Conservation (phyloP, 2,113 vertebrate genomes). For the Leucopsar rothschildi region DNA sequence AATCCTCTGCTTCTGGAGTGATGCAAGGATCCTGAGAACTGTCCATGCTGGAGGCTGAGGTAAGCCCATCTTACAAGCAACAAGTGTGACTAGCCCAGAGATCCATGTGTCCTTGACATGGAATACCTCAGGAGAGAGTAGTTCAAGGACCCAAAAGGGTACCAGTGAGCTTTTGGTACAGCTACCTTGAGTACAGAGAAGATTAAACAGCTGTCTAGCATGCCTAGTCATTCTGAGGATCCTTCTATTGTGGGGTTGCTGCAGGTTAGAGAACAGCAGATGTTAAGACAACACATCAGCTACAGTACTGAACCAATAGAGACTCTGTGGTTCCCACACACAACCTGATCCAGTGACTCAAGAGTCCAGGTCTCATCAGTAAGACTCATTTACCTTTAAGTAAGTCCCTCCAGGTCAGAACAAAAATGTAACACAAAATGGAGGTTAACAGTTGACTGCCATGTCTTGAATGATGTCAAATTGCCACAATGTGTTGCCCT, state of each 20-base stretch:
- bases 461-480: neutral
- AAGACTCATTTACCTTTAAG: neutral
- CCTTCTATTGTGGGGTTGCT: neutral
- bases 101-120: neutral
- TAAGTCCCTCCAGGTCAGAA: neutral
- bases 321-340: neutral
- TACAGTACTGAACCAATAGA: neutral
- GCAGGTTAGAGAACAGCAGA: neutral
- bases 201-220: neutral
- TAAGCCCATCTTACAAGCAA: neutral
- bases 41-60: neutral
- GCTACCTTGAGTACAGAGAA: neutral
- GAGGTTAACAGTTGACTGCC: neutral
- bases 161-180: neutral
- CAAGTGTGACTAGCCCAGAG: neutral
- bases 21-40: neutral
- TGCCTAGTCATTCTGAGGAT: neutral
- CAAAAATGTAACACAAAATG: neutral
- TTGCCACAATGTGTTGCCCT: neutral
- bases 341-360: neutral
- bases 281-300: neutral
- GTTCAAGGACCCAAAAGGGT: neutral
- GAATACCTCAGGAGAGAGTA: neutral
- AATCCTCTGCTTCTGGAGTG: neutral
- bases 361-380: neutral